Base-by-base conservation (phyloP, 2,113 vertebrate genomes). In the Thunnus thynnus region DNA sequence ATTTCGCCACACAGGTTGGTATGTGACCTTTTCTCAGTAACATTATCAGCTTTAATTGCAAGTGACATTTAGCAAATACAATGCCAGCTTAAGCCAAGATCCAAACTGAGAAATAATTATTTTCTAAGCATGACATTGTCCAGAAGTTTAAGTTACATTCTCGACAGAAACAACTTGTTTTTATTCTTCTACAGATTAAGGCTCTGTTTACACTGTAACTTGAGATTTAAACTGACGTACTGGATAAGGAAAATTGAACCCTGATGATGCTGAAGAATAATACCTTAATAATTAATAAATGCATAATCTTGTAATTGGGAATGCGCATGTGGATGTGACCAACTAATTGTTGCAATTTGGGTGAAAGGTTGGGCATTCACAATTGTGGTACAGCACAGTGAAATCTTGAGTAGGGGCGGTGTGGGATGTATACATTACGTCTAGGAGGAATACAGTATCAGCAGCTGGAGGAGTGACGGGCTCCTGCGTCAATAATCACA, bases 21-120 rank as follows among this genome's bases (percentile, higher is more conserved):
- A 50, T 67, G 61, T 94, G 94, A 95, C 95, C 95, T 95, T 95
- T 94, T 87, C 92, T 22, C 73, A 62, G 85, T 90, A 93, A 90
- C 91, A 94, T 93, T 93, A 94, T 94, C 92, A 92, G 82, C 86
- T 94, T 94, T 94, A 95, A 95, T 95, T 94, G 92, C 91, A 79
- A 94, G 89, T 95, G 94, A 95, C 94, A 95, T 95, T 95, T 94
- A 92, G 71, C 85, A 92, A 94, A 94, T 90, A 95, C 93, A 91
- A 93, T 84, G 94, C 71, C 93, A 89, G 81, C 91, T 92, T 93
- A 92, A 88, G 70, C 83, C 25, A 47, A 83, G 84, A 86, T 83
- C 58, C 80, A 77, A 74, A 78, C 85, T 84, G 89, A 85, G 87
- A 91, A 91, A 90, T 89, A 85, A 90, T 92, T 85, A 91, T 91